A percentile compares a stretch with the other conserved stretches of the same genome.
These are phyloP conservation scores for Mesoligia furuncula DNA, from an alignment of 2,888 invertebrate genomes.

Conservation along the genomic window DNA sequence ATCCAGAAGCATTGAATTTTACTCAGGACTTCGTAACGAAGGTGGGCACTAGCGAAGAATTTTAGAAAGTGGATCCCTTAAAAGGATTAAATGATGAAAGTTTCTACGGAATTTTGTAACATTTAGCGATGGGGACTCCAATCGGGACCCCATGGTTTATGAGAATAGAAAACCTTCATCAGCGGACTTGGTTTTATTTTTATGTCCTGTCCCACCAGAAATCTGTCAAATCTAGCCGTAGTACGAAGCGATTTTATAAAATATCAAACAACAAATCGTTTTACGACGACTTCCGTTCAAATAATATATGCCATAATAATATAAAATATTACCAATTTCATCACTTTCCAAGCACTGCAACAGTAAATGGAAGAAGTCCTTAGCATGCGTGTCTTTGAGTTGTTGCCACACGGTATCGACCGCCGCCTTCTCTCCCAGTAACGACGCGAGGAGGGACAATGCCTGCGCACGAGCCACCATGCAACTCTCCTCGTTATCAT, in stretches of 20 bases:
- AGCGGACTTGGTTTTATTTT: background rate
- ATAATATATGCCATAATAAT: background rate
- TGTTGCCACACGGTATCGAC: constrained; percentile 78
- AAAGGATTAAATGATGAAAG: background rate
- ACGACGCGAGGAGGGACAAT: constrained; percentile 73
- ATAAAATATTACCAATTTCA: constrained; percentile 72
- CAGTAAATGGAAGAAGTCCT: constrained; percentile 74
- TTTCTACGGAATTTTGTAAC: background rate
- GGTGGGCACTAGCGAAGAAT: background rate
- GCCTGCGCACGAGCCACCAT: constrained; percentile 76
- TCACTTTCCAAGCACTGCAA: constrained; percentile 78
- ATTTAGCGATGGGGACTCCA: background rate
- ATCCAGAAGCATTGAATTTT: background rate
- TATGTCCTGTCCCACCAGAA: background rate
- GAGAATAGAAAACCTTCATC: background rate
- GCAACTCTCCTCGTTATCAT: constrained; percentile 63
- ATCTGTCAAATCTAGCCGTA: background rate
- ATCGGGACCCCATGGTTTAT: background rate
- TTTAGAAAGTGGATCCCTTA: background rate
- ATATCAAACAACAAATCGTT: background rate
- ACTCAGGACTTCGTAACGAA: background rate
- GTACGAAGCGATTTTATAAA: background rate
- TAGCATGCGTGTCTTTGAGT: constrained; percentile 68
- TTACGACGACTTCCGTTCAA: background rate
- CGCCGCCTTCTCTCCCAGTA: constrained; percentile 76